Conservation (phyloP, 2,797 vertebrate species). For the Poecile montanus region DNA sequence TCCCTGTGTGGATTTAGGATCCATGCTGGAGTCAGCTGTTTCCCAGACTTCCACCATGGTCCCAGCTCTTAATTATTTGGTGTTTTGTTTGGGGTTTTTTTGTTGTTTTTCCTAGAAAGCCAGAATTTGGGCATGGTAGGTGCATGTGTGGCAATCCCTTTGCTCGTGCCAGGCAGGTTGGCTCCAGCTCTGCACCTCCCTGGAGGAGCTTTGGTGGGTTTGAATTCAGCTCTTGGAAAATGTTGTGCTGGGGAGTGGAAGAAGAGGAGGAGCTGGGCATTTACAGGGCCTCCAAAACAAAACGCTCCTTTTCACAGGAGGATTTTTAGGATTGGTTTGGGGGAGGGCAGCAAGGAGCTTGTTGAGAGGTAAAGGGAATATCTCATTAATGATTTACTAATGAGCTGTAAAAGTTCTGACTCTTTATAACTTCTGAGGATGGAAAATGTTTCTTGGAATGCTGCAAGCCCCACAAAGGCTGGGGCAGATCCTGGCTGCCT, state of each 20-base stretch:
- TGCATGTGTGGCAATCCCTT: neutral
- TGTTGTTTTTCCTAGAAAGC: neutral
- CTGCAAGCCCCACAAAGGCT: slow-evolving; percentile 56
- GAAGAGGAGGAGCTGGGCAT: slow-evolving; percentile 16
- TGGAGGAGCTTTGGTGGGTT: neutral
- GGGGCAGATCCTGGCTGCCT: slow-evolving; percentile 60
- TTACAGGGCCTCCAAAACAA: slow-evolving; percentile 3
- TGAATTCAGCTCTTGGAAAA: slow-evolving; percentile 29
- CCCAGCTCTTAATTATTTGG: neutral
- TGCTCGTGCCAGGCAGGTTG: neutral
- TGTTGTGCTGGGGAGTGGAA: slow-evolving; percentile 6
- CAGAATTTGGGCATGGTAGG: neutral
- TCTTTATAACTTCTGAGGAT: slow-evolving; percentile 52
- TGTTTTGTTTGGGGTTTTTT: neutral
- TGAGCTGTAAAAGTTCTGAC: slow-evolving; percentile 62
- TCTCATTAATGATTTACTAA: slow-evolving; percentile 69
- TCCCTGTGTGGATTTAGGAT: neutral
- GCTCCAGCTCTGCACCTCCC: neutral
- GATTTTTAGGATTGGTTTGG: slow-evolving; percentile 7
- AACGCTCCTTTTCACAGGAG: slow-evolving; percentile 25
- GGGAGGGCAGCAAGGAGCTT: slow-evolving; percentile 16
- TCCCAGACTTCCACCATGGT: neutral
- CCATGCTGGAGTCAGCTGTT: neutral
- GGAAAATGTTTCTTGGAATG: slow-evolving; percentile 69
- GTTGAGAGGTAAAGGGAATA: slow-evolving; percentile 59